phyloP scores from a whole-genome alignment of 1,140 invertebrate genomes.

The Lineus longissimus region DNA sequence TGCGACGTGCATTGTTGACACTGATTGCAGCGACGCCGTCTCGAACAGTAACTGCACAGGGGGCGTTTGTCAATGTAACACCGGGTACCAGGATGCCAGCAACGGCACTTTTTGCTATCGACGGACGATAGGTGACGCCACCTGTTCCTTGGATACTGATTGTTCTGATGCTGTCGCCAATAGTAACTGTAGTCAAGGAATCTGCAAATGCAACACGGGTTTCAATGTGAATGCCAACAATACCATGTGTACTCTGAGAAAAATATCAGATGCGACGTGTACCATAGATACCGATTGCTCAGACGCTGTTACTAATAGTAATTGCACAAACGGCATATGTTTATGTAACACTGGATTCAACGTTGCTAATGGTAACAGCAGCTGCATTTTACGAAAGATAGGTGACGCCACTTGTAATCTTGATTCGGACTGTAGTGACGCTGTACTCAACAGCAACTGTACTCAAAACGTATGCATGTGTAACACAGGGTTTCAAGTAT shows the following conservation, averaged over 20 bases:
- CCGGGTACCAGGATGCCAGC: slow-evolving; percentile 8
- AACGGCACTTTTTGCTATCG: slow-evolving; percentile 5
- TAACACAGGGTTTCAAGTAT: slow-evolving; percentile 19
- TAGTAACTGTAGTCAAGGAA: slow-evolving; percentile 13
- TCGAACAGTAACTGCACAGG: slow-evolving; percentile 22
- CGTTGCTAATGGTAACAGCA: slow-evolving; percentile 6
- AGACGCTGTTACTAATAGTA: slow-evolving; percentile 17
- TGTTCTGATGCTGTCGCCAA: slow-evolving; percentile 16
- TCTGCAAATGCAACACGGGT: slow-evolving; percentile 11
- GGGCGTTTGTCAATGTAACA: slow-evolving; percentile 11
- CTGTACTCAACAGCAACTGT: slow-evolving; percentile 23
- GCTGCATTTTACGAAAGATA: slow-evolving; percentile 20
- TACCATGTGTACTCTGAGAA: slow-evolving; percentile 12
- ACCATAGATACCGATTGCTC: slow-evolving; percentile 17
- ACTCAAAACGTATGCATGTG: slow-evolving; percentile 18
- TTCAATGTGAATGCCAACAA: slow-evolving; percentile 8
- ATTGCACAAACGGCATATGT: slow-evolving; percentile 20
- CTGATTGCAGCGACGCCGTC: slow-evolving; percentile 21
- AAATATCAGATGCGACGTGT: slow-evolving; percentile 14
- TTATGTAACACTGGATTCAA: slow-evolving; percentile 22
- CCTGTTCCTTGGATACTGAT: slow-evolving; percentile 7
- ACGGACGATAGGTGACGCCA: slow-evolving; percentile 9
- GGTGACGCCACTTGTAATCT: slow-evolving; percentile 20
- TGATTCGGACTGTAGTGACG: slow-evolving; percentile 20
- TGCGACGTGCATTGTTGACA: slow-evolving; percentile 11